Evolutionary conservation across 1,140 invertebrate genomes (phyloP).

Genomic region (Chlorops oryzae): DNA sequence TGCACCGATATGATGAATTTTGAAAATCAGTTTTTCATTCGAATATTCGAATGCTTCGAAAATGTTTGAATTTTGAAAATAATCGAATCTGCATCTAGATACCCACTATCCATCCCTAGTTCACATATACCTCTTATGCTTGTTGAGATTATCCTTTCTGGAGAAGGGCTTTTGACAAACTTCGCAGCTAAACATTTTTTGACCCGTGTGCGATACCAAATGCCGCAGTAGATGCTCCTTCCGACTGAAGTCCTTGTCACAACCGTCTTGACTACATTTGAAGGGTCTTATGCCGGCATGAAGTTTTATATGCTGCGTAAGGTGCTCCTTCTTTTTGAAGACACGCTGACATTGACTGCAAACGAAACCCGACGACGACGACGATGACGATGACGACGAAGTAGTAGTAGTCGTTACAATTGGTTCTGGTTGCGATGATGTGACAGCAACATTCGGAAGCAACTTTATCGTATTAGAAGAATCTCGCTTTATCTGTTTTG

Average conservation of each 20-base stretch:
- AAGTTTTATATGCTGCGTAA: conserved; percentile 65
- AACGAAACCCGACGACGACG: not conserved
- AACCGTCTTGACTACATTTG: conserved; percentile 55
- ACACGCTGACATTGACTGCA: conserved; percentile 58
- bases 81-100: not conserved
- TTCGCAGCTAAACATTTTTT: conserved; percentile 69
- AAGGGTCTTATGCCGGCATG: conserved; percentile 65
- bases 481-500: not conserved
- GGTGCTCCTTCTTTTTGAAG: conserved; percentile 66
- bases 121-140: conserved; percentile 60
- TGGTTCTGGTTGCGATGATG: not conserved
- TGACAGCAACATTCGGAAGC: not conserved
- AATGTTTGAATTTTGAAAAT: conserved; percentile 3
- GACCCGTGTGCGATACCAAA: conserved; percentile 65
- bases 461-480: not conserved
- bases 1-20: too few species aligned
- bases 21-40: too few species aligned
- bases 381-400: too few species aligned
- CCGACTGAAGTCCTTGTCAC: conserved; percentile 65
- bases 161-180: conserved; percentile 71
- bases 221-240: conserved; percentile 68
- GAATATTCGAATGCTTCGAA: not conserved
- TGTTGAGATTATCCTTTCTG: conserved; percentile 68
- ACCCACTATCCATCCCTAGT: not conserved
- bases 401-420: not conserved